Evolutionary conservation across 2,888 invertebrate genomes (phyloP).

Genomic region (Orgyia antiqua): DNA sequence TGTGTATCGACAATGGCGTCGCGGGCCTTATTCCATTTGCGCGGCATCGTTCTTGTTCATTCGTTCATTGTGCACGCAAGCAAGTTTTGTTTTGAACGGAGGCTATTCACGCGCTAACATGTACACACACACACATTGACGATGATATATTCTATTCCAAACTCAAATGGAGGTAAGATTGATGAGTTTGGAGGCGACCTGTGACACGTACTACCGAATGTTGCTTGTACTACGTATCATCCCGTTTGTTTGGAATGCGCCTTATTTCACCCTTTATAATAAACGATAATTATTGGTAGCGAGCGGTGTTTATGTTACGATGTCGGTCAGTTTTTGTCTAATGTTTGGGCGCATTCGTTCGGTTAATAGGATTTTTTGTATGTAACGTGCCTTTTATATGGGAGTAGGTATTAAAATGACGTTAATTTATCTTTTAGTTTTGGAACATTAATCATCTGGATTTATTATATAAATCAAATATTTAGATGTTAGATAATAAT

Average conservation of each 20-base stretch:
- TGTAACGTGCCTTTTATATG: slow-evolving; percentile 36
- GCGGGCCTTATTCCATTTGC: slow-evolving; percentile 67
- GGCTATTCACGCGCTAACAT: slow-evolving; percentile 43
- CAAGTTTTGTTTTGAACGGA: slow-evolving; percentile 56
- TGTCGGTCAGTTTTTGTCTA: slow-evolving; percentile 52
- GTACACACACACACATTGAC: slow-evolving; percentile 26
- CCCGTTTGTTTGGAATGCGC: slow-evolving; percentile 56
- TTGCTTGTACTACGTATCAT: slow-evolving; percentile 24
- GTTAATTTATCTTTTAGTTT: slow-evolving; percentile 54
- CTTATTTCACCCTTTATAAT: slow-evolving; percentile 68
- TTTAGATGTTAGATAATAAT: slow-evolving; percentile 25
- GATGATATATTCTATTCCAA: slow-evolving; percentile 49
- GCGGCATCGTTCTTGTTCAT: slow-evolving; percentile 45
- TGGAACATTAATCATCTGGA: slow-evolving; percentile 44
- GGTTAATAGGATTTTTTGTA: slow-evolving; percentile 67
- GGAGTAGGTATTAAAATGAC: slow-evolving; percentile 57
- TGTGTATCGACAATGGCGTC: slow-evolving; percentile 70
- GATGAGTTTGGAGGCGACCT: slow-evolving; percentile 74
- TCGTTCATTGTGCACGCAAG: slow-evolving; percentile 63
- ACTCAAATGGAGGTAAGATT: slow-evolving; percentile 72
- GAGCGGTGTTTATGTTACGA: slow-evolving; percentile 44
- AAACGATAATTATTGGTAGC: slow-evolving; percentile 67
- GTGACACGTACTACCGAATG: slow-evolving; percentile 76
- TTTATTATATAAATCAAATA: slow-evolving; percentile 37
- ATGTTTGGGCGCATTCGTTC: slow-evolving; percentile 52